These are phyloP conservation scores for Sakesphorus luctuosus DNA, from an alignment of 2,113 vertebrate species.

Conservation along the genomic window DNA sequence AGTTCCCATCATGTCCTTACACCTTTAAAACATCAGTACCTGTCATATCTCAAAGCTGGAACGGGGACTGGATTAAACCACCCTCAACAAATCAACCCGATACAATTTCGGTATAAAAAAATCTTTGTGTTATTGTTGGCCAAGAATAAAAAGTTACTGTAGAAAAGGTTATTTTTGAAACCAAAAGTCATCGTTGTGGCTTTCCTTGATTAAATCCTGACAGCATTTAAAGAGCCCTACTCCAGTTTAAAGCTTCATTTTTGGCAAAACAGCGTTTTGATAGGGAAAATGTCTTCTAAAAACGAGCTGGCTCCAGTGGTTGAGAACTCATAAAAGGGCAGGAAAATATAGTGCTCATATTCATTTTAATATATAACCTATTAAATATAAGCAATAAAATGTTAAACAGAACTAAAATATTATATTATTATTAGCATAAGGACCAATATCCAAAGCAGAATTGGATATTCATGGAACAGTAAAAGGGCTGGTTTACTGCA, in stretches of 20 bases:
- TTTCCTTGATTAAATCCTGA: neutral
- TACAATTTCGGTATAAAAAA: neutral
- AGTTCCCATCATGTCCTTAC: neutral
- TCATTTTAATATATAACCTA: neutral
- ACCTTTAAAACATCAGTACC: neutral
- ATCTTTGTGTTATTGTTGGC: neutral
- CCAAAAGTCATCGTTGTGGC: neutral
- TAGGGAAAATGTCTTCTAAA: neutral
- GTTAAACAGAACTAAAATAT: slow-evolving; percentile 5
- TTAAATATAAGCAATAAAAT: neutral
- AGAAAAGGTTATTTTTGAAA: neutral
- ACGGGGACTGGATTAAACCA: neutral
- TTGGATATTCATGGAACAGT: neutral
- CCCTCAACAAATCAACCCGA: neutral
- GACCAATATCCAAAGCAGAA: neutral
- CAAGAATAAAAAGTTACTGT: neutral
- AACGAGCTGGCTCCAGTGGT: neutral
- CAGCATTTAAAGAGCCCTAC: neutral
- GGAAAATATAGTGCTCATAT: neutral
- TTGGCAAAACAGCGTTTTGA: neutral
- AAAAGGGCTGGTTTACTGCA: neutral
- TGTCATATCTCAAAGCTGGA: neutral
- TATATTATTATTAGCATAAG: neutral
- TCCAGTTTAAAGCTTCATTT: neutral
- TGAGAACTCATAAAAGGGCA: neutral